These are phyloP conservation scores for Rhinopomastus cyanomelas DNA, from an alignment of 2,113 vertebrate species.

Conservation along the genomic window DNA sequence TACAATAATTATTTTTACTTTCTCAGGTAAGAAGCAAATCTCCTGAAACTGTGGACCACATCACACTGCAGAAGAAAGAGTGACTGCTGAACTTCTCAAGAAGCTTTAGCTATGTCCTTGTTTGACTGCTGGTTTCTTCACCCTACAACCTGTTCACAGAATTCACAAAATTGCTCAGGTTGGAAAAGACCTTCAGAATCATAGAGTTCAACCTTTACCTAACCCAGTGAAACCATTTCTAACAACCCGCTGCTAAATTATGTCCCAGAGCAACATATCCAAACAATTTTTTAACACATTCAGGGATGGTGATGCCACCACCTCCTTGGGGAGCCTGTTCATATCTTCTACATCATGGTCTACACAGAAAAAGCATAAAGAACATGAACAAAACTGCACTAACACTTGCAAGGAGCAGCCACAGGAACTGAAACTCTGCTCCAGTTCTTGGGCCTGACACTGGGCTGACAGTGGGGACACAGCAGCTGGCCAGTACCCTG, in stretches of 20 bases:
- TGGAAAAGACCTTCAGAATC: too few relatives aligned
- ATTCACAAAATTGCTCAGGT: too few relatives aligned
- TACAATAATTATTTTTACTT: not conserved
- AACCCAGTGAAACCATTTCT: too few relatives aligned
- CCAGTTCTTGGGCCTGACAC: not conserved
- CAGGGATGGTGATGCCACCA: too few relatives aligned
- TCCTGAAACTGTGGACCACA: not conserved
- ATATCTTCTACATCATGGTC: too few relatives aligned
- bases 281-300: too few relatives aligned
- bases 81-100: not conserved
- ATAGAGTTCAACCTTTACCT: too few relatives aligned
- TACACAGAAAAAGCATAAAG: not conserved
- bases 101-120: not conserved
- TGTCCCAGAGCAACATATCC: too few relatives aligned
- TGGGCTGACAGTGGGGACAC: not conserved
- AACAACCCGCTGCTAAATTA: too few relatives aligned
- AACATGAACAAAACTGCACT: not conserved
- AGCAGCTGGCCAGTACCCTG: not conserved
- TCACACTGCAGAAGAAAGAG: not conserved
- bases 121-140: not conserved
- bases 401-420: not conserved
- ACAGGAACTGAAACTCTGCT: not conserved
- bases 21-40: not conserved
- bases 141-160: not conserved
- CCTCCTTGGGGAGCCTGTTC: too few relatives aligned